Percentiles rank a stretch among this genome's conserved stretches.
Evolutionary conservation across 2,888 invertebrate species (phyloP).

Genomic region (Hermodice carunculata): DNA sequence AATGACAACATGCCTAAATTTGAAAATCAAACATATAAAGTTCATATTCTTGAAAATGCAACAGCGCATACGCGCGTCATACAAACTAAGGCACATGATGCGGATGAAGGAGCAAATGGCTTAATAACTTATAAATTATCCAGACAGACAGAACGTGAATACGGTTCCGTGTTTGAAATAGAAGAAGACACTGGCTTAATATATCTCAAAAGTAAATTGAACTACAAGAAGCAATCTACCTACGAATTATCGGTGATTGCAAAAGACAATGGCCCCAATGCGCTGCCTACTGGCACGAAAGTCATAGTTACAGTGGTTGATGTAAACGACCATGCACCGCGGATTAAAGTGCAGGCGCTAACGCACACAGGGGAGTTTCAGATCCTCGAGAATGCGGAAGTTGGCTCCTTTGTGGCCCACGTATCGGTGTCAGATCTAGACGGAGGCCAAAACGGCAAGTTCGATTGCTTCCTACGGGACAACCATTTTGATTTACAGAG

Average conservation of each 20-base stretch:
- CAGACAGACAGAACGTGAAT: conserved; percentile 13
- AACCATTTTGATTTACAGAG: conserved; percentile 55
- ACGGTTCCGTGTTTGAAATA: conserved; percentile 26
- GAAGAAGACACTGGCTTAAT: conserved; percentile 24
- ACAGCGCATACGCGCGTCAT: conserved; percentile 20
- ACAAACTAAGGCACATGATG: conserved; percentile 45
- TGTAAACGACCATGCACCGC: conserved; percentile 89
- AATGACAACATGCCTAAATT: conserved; percentile 40
- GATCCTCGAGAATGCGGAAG: conserved; percentile 56
- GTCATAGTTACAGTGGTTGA: conserved; percentile 74
- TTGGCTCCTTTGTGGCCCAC: conserved; percentile 36
- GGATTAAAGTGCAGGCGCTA: conserved; percentile 85
- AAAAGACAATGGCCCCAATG: conserved; percentile 68
- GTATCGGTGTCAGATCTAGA: conserved; percentile 36
- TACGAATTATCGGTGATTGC: conserved; percentile 32
- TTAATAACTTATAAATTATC: conserved; percentile 40
- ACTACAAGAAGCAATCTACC: conserved; percentile 28
- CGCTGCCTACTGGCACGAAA: conserved; percentile 82
- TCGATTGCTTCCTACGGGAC: conserved; percentile 43
- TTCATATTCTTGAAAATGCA: conserved; percentile 18
- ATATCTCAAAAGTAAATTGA: conserved; percentile 20
- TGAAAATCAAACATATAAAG: conserved; percentile 24
- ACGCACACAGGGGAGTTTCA: conserved; percentile 79
- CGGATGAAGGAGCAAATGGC: conserved; percentile 43
- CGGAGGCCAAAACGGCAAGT: conserved; percentile 25